Base-by-base conservation (phyloP, 2,888 invertebrate species). In the Rhamnusium bicolor region DNA sequence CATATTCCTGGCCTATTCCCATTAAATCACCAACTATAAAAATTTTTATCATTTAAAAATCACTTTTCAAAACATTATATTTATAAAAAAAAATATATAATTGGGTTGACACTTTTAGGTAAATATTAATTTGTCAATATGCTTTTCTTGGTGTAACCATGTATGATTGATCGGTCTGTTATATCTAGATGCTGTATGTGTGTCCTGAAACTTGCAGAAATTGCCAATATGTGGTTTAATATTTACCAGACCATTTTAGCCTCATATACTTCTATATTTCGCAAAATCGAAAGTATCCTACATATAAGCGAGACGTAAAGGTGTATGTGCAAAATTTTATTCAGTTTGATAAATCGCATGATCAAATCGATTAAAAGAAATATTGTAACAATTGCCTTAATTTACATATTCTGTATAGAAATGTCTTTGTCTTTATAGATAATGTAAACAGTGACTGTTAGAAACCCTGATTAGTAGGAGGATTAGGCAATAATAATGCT, bases 361-460 rank as follows among this genome's bases (percentile, higher is more conserved):
- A 53, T 53, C 24, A 21, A 53, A 21, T 53, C 53, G 53, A 53
- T 21, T 53, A 21, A 21, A n/a, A 53, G 21, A 21, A 53, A 21
- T 53, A 53, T 24, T 24, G 53, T n/a, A 53, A 53, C 53, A 53
- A 53, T 53, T 53, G 24, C 2, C 12, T 19, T 24, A 2, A 53
- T 53, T 53, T 53, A 21, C 53, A 53, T 53, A 53, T n/a, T 19
- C 12, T n/a, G 10, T 53, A 53, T 53, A 21, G 53, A 53, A 53
- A 53, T 53, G 40, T 40, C 40, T n/a, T 40, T 40, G 40, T 40
- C n/a, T n/a, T n/a, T 40, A n/a, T n/a, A n/a, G 40, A 3, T 40
- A 40, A 40, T 2, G 40, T n/a, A 40, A 40, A 10, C n/a, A 10
- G n/a, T n/a, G n/a, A 12, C n/a, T 40, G 40, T 14, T 40, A 40